Evolutionary conservation across 2,113 vertebrate genomes (phyloP), one percentile per base, ranked within the genome.

Genomic region (Cynoglossus semilaevis): DNA sequence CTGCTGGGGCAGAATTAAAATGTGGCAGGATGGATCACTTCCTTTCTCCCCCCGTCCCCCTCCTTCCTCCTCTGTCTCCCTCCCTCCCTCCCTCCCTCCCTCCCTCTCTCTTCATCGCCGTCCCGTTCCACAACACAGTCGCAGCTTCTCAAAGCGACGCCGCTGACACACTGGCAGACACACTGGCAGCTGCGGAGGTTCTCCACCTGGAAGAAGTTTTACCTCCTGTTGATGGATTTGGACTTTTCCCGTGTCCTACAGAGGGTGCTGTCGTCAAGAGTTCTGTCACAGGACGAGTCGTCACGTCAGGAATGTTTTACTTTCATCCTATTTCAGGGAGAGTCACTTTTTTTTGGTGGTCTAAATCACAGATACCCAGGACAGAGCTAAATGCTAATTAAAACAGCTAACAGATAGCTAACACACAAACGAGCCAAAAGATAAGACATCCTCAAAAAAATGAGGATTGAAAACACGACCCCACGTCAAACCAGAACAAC

Each of bases 1-100:
- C 63, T 74, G 45, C 56, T 1, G 51, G 67, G 64, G 58, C 19
- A 63, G 34, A 61, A 69, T 74, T 58, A 51, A 77, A 74, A 45
- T 29, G 57, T 77, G 64, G 76, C 54, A 63, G 53, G 48, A 37
- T 67, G 53, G 62, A 74, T 72, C 37, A n/a, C 52, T 55, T 15
- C 35, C 16, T 47, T 35, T 16, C 1, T 2, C 67, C 15, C 22
- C 9, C n/a, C 5, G 16, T 16, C 13, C 17, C 49, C 37, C 22
- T 52, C 50, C 53, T 34, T 34, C 17, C 41, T 17, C 35, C 47
- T 42, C 54, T 9, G 38, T 58, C 52, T 55, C 13, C 34, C 16
- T 46, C 45, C 15, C 1, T 2, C 67, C 15, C 37, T 11, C n/a
- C 5, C 22, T 16, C 13, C 17, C 49, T 42, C 22, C 49, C 50